A percentile compares a stretch with the other conserved stretches of the same genome.
Conservation (phyloP, 2,797 vertebrate species). For the Syncerus caffer region DNA sequence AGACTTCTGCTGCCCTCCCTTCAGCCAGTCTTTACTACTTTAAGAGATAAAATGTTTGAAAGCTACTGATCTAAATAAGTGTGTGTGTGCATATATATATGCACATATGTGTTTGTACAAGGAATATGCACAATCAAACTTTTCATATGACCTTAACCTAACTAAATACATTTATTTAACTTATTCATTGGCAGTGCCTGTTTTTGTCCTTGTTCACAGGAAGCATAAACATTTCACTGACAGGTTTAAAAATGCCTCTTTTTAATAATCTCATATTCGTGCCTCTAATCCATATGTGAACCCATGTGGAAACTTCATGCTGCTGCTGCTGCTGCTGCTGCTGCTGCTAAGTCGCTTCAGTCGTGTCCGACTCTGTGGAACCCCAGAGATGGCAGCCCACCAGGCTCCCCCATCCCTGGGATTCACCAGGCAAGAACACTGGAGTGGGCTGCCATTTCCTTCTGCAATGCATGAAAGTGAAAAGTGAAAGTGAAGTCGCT, state of each 20-base stretch:
- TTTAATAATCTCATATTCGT: not conserved
- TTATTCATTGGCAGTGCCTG: not conserved
- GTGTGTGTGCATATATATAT: no score
- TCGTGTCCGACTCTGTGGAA: no score
- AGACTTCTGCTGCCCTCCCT: not conserved
- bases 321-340: no score
- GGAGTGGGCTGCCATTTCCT: no score
- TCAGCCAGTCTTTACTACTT: not conserved
- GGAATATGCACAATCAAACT: not conserved
- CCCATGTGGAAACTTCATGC: not conserved
- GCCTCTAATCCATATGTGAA: not conserved
- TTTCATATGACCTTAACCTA: not conserved
- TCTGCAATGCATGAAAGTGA: no score
- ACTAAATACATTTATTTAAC: not conserved
- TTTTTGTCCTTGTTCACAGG: not conserved
- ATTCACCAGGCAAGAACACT: no score
- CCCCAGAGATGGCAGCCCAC: no score
- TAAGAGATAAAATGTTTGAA: slow-evolving; percentile 2
- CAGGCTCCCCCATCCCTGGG: no score
- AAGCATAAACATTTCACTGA: not conserved
- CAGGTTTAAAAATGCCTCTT: not conserved
- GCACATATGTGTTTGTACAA: not conserved
- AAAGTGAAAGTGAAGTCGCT: no score
- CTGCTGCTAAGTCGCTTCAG: no score
- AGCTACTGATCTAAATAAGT: not conserved